These are phyloP conservation scores for Pao palembangensis DNA, from an alignment of 2,113 vertebrate genomes.

Conservation along the genomic window DNA sequence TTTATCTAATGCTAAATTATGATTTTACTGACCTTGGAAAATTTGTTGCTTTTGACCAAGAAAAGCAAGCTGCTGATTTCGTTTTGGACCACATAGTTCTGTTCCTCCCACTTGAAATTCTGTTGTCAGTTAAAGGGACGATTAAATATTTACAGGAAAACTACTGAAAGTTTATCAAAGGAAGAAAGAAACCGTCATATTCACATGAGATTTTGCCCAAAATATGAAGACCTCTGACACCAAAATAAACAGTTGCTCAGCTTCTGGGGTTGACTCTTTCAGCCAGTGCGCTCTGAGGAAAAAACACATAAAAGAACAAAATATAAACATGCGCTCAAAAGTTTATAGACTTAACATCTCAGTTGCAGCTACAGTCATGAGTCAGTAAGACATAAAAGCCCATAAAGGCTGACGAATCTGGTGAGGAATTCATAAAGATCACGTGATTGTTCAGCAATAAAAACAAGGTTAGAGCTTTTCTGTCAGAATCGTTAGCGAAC, in stretches of 20 bases:
- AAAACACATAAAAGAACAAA: slow-evolving; percentile 21
- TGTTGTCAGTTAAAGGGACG: slow-evolving; percentile 46
- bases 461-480: too few relatives aligned
- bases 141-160: background rate
- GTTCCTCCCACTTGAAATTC: slow-evolving; percentile 98
- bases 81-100: slow-evolving; percentile 95
- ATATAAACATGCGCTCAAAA: background rate
- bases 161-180: background rate
- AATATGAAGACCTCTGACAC: slow-evolving; percentile 93
- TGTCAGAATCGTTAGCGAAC: too few relatives aligned
- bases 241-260: slow-evolving; percentile 88
- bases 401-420: too few relatives aligned
- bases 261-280: slow-evolving; percentile 81
- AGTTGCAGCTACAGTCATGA: too few relatives aligned
- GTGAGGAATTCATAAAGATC: too few relatives aligned
- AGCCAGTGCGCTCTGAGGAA: slow-evolving; percentile 86
- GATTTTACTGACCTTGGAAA: slow-evolving; percentile 78
- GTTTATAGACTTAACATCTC: too few relatives aligned
- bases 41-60: slow-evolving; percentile 83
- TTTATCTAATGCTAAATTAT: background rate
- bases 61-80: slow-evolving; percentile 94
- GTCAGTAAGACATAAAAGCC: too few relatives aligned
- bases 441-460: too few relatives aligned
- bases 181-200: slow-evolving; percentile 43
- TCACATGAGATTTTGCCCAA: slow-evolving; percentile 95